Percentiles rank a stretch among this genome's conserved stretches.
Evolutionary conservation across 2,888 invertebrate species (phyloP).

Genomic region (Piscicola geometra): DNA sequence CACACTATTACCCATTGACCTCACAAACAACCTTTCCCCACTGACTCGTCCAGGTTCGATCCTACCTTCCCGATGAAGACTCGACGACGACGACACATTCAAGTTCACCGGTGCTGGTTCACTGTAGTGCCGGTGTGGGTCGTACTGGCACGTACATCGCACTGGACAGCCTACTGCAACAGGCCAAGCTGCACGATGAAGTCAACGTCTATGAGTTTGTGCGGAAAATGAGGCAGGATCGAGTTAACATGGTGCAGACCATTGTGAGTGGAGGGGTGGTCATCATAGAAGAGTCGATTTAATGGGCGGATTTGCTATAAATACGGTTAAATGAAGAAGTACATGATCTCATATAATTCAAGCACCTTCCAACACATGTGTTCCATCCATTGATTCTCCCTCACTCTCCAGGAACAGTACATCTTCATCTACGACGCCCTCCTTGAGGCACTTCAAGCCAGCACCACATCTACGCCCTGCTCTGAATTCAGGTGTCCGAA

Average conservation of each 20-base stretch:
- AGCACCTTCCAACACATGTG: no score
- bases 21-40: no score
- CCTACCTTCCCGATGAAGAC: slow-evolving; percentile 38
- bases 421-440: slow-evolving; percentile 45
- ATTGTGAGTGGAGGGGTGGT: slow-evolving; percentile 35
- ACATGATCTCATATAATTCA: no score
- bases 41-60: not conserved
- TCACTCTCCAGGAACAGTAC: slow-evolving; percentile 46
- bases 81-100: no score
- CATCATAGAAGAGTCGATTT: no score
- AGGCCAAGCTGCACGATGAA: slow-evolving; percentile 49
- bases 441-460: slow-evolving; percentile 44
- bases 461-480: slow-evolving; percentile 43
- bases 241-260: slow-evolving; percentile 56
- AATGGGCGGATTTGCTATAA: no score
- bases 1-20: no score
- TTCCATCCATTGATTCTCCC: no score
- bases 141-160: slow-evolving; percentile 54
- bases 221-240: slow-evolving; percentile 51
- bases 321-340: no score
- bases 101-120: slow-evolving; percentile 40
- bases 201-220: slow-evolving; percentile 52
- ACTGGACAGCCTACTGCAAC: slow-evolving; percentile 52
- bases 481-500: slow-evolving; percentile 39
- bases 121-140: slow-evolving; percentile 46